These are phyloP conservation scores for Microdon myrmicae DNA, from an alignment of 2,888 invertebrate species.

Conservation along the genomic window DNA sequence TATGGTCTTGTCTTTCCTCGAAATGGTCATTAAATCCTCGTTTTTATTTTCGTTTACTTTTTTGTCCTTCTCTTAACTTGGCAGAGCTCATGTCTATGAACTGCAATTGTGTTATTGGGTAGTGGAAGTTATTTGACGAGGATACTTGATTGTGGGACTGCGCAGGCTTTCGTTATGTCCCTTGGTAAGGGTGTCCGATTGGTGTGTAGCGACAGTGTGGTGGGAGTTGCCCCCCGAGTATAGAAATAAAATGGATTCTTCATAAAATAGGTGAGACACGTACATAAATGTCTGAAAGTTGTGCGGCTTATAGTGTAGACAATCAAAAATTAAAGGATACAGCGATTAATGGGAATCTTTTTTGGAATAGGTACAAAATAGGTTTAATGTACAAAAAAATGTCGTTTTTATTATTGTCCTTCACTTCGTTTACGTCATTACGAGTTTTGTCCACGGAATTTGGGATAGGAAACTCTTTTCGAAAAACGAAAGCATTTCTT, in stretches of 20 bases:
- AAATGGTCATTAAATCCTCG: constrained; percentile 48
- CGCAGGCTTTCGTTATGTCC: constrained; percentile 39
- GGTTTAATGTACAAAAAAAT: neutral
- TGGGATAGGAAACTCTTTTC: too few species aligned
- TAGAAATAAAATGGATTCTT: constrained; percentile 42
- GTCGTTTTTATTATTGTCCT: neutral
- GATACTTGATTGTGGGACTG: constrained; percentile 15
- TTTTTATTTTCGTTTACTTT: constrained; percentile 3
- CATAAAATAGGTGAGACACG: too few species aligned
- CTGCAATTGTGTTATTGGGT: constrained; percentile 19
- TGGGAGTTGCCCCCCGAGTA: constrained; percentile 32
- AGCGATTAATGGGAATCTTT: too few species aligned
- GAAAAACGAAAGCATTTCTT: too few species aligned
- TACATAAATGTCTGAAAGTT: too few species aligned
- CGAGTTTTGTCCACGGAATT: too few species aligned
- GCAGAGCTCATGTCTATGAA: too few species aligned
- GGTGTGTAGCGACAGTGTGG: neutral
- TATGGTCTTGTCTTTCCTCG: constrained; percentile 32
- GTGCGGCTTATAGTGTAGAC: too few species aligned
- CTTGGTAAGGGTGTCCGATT: constrained; percentile 19
- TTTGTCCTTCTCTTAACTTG: constrained; percentile 15
- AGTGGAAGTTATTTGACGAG: constrained; percentile 12
- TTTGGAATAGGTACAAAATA: constrained; percentile 11
- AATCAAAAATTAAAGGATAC: too few species aligned
- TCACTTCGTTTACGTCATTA: neutral